These are phyloP conservation scores for Bombus waltoni DNA, from an alignment of 1,140 invertebrate species.

Conservation along the genomic window DNA sequence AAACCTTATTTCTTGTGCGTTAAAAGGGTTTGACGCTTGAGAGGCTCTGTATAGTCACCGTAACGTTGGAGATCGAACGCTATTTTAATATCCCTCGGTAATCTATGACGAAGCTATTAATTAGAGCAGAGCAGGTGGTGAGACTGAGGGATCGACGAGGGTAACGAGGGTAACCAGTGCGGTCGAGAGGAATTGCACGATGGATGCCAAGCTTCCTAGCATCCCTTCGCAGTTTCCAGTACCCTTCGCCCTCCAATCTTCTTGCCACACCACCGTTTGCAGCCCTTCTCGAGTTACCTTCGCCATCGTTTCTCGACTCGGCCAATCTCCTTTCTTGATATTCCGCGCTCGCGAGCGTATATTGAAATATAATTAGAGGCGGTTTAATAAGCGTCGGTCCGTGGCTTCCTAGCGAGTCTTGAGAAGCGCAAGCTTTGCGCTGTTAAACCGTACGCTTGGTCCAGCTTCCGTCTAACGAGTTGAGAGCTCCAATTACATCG, in stretches of 20 bases:
- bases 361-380: constrained; percentile 75
- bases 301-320: constrained; percentile 32
- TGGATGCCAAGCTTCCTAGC: constrained; percentile 22
- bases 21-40: not conserved
- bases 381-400: constrained; percentile 73
- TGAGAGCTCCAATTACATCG: constrained; percentile 9
- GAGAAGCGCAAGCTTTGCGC: constrained; percentile 56
- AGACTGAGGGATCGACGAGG: constrained; percentile 52
- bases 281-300: not conserved
- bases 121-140: constrained; percentile 56
- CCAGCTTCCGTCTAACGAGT: constrained; percentile 53
- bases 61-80: not conserved
- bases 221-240: constrained; percentile 37
- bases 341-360: constrained; percentile 63
- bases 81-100: constrained; percentile 67
- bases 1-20: not conserved
- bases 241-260: not conserved
- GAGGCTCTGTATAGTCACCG: not conserved
- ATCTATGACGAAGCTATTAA: constrained; percentile 67
- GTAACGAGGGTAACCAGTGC: constrained; percentile 55
- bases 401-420: constrained; percentile 65
- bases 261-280: constrained; percentile 31
- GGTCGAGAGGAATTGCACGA: constrained; percentile 56
- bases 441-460: constrained; percentile 64
- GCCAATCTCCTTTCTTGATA: constrained; percentile 58